Conservation (phyloP, 2,113 vertebrate species). For the Carassius auratus region DNA sequence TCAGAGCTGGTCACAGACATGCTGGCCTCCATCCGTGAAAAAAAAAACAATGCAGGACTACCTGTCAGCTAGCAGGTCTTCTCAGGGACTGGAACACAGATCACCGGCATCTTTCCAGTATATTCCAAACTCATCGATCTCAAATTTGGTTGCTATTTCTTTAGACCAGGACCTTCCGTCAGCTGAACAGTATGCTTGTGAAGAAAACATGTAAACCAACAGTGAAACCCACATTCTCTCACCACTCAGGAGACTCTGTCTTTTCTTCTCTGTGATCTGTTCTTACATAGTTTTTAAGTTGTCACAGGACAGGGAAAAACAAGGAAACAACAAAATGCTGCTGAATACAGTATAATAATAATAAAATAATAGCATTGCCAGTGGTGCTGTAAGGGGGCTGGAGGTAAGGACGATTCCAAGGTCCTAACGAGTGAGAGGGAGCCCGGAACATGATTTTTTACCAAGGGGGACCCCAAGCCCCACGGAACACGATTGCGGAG, state of each 20-base stretch:
- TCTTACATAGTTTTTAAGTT: neutral
- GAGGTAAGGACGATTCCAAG: too few relatives aligned
- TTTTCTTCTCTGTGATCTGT: conserved; percentile 71
- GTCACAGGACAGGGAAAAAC: neutral
- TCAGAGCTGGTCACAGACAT: conserved; percentile 75
- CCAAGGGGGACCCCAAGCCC: too few relatives aligned
- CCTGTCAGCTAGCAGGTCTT: conserved; percentile 64
- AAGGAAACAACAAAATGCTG: neutral
- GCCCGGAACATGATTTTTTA: too few relatives aligned
- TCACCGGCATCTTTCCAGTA: conserved; percentile 48
- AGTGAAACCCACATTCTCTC: conserved; percentile 15
- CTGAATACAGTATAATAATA: neutral
- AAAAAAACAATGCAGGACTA: conserved; percentile 64
- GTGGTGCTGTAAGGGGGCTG: too few relatives aligned
- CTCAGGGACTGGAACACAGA: conserved; percentile 54
- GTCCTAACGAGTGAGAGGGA: too few relatives aligned
- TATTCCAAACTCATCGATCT: conserved; percentile 37
- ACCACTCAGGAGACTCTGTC: conserved; percentile 61
- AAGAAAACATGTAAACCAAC: conserved; percentile 4
- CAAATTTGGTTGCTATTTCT: conserved; percentile 37
- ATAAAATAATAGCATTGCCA: neutral
- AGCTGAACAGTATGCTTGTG: conserved; percentile 11
- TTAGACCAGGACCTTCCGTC: conserved; percentile 29
- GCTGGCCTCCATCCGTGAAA: conserved; percentile 67
- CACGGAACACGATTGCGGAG: too few relatives aligned